Base-by-base conservation (phyloP, 2,888 invertebrate genomes). In the Drosophila dives region DNA sequence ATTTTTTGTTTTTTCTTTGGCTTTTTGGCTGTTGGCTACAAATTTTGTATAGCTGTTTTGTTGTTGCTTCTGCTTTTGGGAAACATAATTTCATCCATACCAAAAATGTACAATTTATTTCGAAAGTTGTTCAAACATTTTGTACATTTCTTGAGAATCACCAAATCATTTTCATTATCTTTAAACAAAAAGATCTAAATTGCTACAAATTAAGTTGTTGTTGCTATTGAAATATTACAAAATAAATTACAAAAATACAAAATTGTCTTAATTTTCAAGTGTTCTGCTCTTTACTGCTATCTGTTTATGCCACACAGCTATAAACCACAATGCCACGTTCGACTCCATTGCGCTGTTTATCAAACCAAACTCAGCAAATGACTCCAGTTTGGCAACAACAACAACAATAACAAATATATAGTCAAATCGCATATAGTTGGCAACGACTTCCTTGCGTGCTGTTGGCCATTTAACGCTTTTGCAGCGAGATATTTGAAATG, bases 381-480 rank as follows among this genome's bases (percentile, higher is more conserved):
- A 48, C 45, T 48, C 54, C 29, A 65, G 8, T 36, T 12, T 50
- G 17, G 15, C 20, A 20, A 53, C 6, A 34, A 53, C 23, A 0
- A 12, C 12, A 51, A 33, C 29, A 51, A 15, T 12, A 49, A n/a
- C 20, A 15, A 26, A 40, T 53, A 23, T 3, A 38, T 8, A 12
- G 36, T 26, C 55, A 56, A 45, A 67, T 68, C 62, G 64, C 54
- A 55, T 33, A 12, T 26, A 33, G 20, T 62, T 56, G 66, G 23
- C 67, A 45, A 8, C 55, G 58, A 75, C 80, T 87, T 86, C 86
- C 86, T 89, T 86, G 80, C 83, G 89, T 86, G 78, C 77, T 60
- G 53, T 70, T 80, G 65, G 64, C 68, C 77, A 58, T 42, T 68
- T 80, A 76, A 56, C 61, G 67, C 80, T 78, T 72, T 66, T 81